These are phyloP conservation scores for Chaetura pelagica DNA, from an alignment of 2,113 vertebrate species.

Conservation along the genomic window DNA sequence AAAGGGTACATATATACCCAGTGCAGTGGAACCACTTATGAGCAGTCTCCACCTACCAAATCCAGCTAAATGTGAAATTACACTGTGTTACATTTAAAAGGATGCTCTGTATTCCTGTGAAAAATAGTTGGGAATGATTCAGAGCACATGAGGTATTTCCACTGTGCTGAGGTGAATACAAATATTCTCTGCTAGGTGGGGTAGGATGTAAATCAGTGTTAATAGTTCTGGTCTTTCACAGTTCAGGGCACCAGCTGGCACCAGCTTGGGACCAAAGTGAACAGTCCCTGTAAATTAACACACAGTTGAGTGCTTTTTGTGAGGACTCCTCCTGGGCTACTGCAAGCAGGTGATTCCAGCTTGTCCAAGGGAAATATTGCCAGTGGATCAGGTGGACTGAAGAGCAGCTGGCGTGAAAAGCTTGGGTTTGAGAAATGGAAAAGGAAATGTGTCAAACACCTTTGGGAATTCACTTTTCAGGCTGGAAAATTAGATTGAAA, in stretches of 20 bases:
- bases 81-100: not conserved
- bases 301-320: not conserved
- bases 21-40: not conserved
- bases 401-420: not conserved
- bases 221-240: not conserved
- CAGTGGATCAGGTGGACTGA: not conserved
- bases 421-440: not conserved
- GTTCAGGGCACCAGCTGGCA: not conserved
- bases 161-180: not conserved
- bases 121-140: not conserved
- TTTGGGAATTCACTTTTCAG: not conserved
- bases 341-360: not conserved
- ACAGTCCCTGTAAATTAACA: not conserved
- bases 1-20: fast-evolving
- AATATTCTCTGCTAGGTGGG: not conserved
- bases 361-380: not conserved
- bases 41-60: not conserved
- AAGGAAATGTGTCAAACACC: not conserved
- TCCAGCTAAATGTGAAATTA: not conserved
- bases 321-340: not conserved
- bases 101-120: not conserved
- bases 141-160: not conserved
- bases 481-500: not conserved
- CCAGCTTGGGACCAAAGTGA: not conserved
- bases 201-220: not conserved